Base-by-base conservation (phyloP, 2,113 vertebrate species). In the Salvelinus fontinalis region DNA sequence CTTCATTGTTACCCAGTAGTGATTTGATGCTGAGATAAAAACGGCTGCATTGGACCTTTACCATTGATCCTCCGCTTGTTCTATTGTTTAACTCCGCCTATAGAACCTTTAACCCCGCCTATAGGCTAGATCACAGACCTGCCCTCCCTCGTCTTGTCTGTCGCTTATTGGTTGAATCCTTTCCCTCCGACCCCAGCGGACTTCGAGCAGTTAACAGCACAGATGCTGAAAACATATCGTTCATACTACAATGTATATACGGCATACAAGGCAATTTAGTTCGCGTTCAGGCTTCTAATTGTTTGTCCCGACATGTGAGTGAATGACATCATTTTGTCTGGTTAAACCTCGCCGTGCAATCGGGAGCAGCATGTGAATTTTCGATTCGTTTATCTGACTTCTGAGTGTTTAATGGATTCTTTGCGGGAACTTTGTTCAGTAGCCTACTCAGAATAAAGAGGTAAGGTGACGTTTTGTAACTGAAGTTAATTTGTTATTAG, bases 141-240 rank as follows among this genome's bases (percentile, higher is more conserved):
- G 90, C 89, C 89, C 91, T 78, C 78, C 70, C 87, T 82, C 85
- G 73, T 78, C 85, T 89, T 90, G 91, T 91, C 89, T 86, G 77
- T 70, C 76, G 84, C 65, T 84, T 82, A 89, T 92, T 89, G 86
- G 90, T 86, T 85, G 79, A 87, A 78, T 54, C 14, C 14, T 54
- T 84, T 85, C 85, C 78, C 72, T 31, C 77, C 78, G 83, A 78
- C 81, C 75, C 79, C 86, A 83, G 26, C 85, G 87, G 83, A 86
- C 44, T 65, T 65, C 7, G 59, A 34, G 72, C 72, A 22, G 13
- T 16, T 4, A 16, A 5, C 49, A 54, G 49, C 49, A 0, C 16
- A 4, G 18, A 18, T 48, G 59, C 66, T 48, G 39, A 39, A 44
- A 74, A 66, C 22, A 27, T 44, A 48, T 74, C 20, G 48, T 7